Conservation (phyloP, 1,140 invertebrate species). For the Batillaria attramentaria region DNA sequence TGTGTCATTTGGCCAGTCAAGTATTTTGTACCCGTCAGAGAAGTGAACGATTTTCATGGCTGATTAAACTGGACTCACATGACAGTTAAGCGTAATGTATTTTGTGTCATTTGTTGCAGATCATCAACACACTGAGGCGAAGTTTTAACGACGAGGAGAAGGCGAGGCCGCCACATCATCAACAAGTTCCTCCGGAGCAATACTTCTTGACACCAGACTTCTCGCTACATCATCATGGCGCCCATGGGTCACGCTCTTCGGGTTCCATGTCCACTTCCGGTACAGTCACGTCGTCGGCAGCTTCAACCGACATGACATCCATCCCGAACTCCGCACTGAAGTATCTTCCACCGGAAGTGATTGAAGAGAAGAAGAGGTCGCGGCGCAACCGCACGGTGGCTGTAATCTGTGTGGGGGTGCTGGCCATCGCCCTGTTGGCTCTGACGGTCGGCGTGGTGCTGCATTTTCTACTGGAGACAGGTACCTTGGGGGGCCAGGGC, state of each 20-base stretch:
- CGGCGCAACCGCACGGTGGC: slow-evolving; percentile 27
- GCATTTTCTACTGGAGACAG: slow-evolving; percentile 27
- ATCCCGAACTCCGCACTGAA: background rate
- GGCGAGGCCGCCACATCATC: background rate
- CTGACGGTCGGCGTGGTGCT: slow-evolving; percentile 23
- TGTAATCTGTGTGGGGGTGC: slow-evolving; percentile 8
- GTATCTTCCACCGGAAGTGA: slow-evolving; percentile 21
- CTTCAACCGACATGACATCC: slow-evolving; percentile 13
- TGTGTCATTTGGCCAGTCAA: no score
- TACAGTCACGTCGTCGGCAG: slow-evolving; percentile 4
- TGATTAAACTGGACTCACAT: no score
- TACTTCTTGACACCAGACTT: slow-evolving; percentile 22
- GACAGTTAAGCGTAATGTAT: no score
- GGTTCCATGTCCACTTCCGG: background rate
- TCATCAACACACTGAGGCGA: slow-evolving; percentile 21
- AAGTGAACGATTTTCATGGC: no score
- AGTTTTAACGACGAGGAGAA: background rate
- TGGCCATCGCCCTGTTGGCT: slow-evolving; percentile 16
- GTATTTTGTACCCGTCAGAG: no score
- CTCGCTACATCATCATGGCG: background rate
- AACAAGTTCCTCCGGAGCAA: slow-evolving; percentile 13
- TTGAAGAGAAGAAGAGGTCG: slow-evolving; percentile 18
- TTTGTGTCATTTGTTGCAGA: slow-evolving; percentile 11
- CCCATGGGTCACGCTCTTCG: background rate
- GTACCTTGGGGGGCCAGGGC: slow-evolving; percentile 18